Evolutionary conservation across 2,888 invertebrate species (phyloP), one percentile per base, ranked within the genome.

Genomic region (Heliconius ismenius): DNA sequence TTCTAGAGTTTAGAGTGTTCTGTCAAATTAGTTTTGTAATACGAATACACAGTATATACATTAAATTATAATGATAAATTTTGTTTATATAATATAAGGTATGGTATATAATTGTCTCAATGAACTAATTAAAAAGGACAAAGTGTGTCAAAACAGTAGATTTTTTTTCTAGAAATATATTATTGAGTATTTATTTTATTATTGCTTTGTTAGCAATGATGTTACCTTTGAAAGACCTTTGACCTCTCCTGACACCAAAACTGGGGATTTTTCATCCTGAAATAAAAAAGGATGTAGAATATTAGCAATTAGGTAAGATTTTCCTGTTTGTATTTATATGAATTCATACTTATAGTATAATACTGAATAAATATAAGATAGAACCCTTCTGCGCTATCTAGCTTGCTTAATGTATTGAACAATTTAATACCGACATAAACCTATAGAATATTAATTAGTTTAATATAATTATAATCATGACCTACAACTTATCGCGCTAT

Each of bases 211-310:
- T n/a, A n/a, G n/a, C n/a, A n/a, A n/a, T n/a, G n/a, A n/a, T n/a
- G 80, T 88, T 79, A 99, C 99, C 89, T 96, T 95, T 26, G 95
- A 88, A 54, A 99, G 94, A 2, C 98, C 98, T 49, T 90, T 93
- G 15, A 99, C 95, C 90, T 97, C 96, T 11, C 99, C 99, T 54
- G 96, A 96, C n/a, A 99, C 95, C 77, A 95, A 95, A 2, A 97
- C 97, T 2, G 96, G 95, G n/a, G 94, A 89, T n/a, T 94, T 94
- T 0, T 92, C 95, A 84, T 93, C 92, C 96, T 96, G 88, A 69
- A 93, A 92, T 65, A 43, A 58, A 15, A 64, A 36, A n/a, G 32
- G 18, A 32, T 13, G 32, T 21, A 24, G 1, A 28, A 4, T 32
- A 32, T 11, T n/a, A 21, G 6, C 10, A 58, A n/a, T n/a, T 36